Percentiles rank a stretch among this genome's conserved stretches.
phyloP scores from a whole-genome alignment of 1,140 invertebrate genomes.

The Saxidomus purpurata region DNA sequence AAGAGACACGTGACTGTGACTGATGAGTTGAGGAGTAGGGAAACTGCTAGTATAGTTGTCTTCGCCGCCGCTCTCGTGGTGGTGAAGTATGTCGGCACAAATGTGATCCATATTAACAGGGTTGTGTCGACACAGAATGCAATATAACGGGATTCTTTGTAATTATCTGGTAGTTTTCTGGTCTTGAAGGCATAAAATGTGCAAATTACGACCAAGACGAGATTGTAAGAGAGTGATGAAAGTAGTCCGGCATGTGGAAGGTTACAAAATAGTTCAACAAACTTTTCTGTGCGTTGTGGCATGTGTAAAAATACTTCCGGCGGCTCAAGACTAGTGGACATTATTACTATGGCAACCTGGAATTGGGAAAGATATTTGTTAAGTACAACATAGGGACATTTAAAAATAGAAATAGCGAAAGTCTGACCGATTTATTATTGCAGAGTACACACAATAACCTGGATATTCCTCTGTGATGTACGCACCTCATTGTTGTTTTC shows the following conservation, averaged over 20 bases:
- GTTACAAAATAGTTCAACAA: constrained; percentile 76
- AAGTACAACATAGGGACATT: too few species aligned
- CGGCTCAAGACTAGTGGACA: constrained; percentile 68
- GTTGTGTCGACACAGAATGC: constrained; percentile 82
- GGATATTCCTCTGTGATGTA: too few species aligned
- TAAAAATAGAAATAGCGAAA: too few species aligned
- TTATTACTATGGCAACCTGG: constrained; percentile 70
- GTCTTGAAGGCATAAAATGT: constrained; percentile 94
- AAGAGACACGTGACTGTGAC: constrained; percentile 78
- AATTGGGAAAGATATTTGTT: neutral
- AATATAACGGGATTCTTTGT: constrained; percentile 83
- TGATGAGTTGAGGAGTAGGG: constrained; percentile 75
- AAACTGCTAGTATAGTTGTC: constrained; percentile 70
- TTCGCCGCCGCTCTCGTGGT: constrained; percentile 69
- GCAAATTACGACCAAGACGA: constrained; percentile 94
- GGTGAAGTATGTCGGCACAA: constrained; percentile 81
- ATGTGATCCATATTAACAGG: constrained; percentile 80
- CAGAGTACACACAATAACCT: too few species aligned
- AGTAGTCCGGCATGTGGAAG: constrained; percentile 72
- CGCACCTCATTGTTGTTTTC: too few species aligned
- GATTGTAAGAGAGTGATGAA: constrained; percentile 92
- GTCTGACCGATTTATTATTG: too few species aligned
- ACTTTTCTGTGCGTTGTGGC: constrained; percentile 70
- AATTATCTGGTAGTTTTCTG: constrained; percentile 82
- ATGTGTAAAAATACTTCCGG: constrained; percentile 68